Evolutionary conservation across 2,888 invertebrate species (phyloP), one percentile per base, ranked within the genome.

Genomic region (Formica aserva): DNA sequence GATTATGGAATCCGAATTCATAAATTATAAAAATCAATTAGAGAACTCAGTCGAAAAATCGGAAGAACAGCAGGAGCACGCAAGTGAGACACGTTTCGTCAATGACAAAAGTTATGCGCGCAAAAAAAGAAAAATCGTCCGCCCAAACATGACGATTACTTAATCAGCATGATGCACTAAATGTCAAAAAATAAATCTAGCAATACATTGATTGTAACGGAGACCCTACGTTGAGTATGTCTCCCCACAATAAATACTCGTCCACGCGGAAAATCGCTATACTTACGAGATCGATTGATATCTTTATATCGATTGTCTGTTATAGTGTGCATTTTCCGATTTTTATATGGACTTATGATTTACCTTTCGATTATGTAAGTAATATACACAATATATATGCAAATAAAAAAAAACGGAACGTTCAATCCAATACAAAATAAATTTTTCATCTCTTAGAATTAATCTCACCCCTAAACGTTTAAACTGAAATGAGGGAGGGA

Each of bases 231-330:
- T 57, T 74, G 29, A 74, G 60, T 41, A 41, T 26, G 41, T 60
- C n/a, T 60, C 38, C 38, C 29, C n/a, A 9, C n/a, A 22, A 32
- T 52, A 26, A 1, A 62, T 74, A 62, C 29, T 55, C 55, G 55
- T 71, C 35, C 55, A 60, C 60, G 74, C 74, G 74, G 60, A 74
- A 74, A 74, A 74, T 74, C 41, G 9, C 41, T 60, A 41, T n/a
- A 41, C n/a, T 45, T 45, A 32, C 15, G 62, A 32, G 29, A 13
- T 60, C 18, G 60, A 41, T 15, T 13, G 15, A 35, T 8, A 57
- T 71, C 22, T 55, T 71, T 55, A 55, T 15, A 71, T 55, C 55
- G 55, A 55, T 38, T 71, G 18, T 52, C n/a, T n/a, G 71, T 55
- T 55, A 57, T 18, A 52, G 8, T 11, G 6, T 11, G 18, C 45